Base-by-base conservation (phyloP, 2,797 vertebrate species). In the Hypotaenidia philippensis region DNA sequence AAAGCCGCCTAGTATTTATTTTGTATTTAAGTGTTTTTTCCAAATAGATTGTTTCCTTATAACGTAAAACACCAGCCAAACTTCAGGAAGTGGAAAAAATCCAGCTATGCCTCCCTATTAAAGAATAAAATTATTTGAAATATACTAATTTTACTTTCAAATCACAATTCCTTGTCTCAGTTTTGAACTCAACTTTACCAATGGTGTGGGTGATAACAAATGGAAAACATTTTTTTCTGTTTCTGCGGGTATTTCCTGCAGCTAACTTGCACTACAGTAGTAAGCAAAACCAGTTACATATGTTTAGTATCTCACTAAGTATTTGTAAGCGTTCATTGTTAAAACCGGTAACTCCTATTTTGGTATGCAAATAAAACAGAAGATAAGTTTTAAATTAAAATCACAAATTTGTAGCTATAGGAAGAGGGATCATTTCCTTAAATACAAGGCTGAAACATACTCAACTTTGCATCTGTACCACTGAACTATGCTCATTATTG, bases 401-500 rank as follows among this genome's bases (percentile, higher is more conserved):
- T n/a, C 20, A 49, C 10, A n/a, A 38, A 25, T 44, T 21, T 34
- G 40, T 5, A 53, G 11, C 27, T 65, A 40, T 1, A 47, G 31
- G 57, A 65, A 69, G 9, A 63, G 5, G 45, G 13, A 3, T n/a
- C 1, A 56, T 60, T 31, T 70, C 60, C 16, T 7, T 31, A 9
- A 3, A 47, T 18, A 44, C 4, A 70, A 75, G 41, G 14, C 21
- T 53, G 36, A 61, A 78, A 44, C 23, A 47, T 8, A 53, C 19
- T 59, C 40, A 53, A 77, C 5, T 59, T 45, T 16, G 13, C 5
- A 23, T 1, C 1, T 3, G 3, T 27, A 63, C 2, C 5, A 53
- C 19, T 40, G 66, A 83, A 79, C 38, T 34, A 17, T 4, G 9
- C 20, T 50, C 9, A 56, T 32, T 56, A 45, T 4, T 40, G 22